Evolutionary conservation across 2,888 invertebrate genomes (phyloP).

Genomic region (Deilephila porcellus): DNA sequence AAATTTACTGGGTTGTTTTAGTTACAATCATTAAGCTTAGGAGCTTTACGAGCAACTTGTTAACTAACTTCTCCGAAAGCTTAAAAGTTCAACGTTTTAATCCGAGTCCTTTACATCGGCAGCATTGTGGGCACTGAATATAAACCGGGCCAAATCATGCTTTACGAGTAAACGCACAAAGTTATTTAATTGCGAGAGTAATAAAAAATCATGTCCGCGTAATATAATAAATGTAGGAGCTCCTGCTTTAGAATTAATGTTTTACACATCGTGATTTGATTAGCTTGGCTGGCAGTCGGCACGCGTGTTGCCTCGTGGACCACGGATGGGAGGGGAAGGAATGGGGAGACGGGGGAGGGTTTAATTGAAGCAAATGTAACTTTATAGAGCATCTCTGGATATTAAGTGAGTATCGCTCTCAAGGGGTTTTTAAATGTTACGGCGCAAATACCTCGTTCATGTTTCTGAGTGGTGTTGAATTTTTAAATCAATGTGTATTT

Average conservation of each 20-base stretch:
- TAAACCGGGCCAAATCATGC: background rate
- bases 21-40: slow-evolving; percentile 6
- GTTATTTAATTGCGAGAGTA: background rate
- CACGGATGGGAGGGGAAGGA: background rate
- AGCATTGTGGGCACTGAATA: background rate
- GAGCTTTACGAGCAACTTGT: background rate
- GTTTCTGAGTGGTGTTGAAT: slow-evolving; percentile 2
- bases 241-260: slow-evolving; percentile 11
- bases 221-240: background rate
- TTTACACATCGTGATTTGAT: slow-evolving; percentile 10
- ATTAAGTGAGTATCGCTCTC: slow-evolving; percentile 35
- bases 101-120: slow-evolving; percentile 1
- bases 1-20: background rate
- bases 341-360: slow-evolving; percentile 29
- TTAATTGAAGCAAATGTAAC: slow-evolving; percentile 44
- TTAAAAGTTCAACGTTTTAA: slow-evolving; percentile 1
- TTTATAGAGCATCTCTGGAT: slow-evolving; percentile 39
- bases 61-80: background rate
- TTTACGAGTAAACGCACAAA: background rate
- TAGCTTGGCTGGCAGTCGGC: slow-evolving; percentile 12
- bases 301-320: slow-evolving; percentile 18
- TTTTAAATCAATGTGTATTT: background rate
- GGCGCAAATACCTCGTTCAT: slow-evolving; percentile 22
- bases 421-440: slow-evolving; percentile 27
- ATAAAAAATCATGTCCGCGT: background rate